A percentile compares a stretch with the other conserved stretches of the same genome.
phyloP scores from a whole-genome alignment of 2,888 invertebrate species.

The Cheilosia vernalis region DNA sequence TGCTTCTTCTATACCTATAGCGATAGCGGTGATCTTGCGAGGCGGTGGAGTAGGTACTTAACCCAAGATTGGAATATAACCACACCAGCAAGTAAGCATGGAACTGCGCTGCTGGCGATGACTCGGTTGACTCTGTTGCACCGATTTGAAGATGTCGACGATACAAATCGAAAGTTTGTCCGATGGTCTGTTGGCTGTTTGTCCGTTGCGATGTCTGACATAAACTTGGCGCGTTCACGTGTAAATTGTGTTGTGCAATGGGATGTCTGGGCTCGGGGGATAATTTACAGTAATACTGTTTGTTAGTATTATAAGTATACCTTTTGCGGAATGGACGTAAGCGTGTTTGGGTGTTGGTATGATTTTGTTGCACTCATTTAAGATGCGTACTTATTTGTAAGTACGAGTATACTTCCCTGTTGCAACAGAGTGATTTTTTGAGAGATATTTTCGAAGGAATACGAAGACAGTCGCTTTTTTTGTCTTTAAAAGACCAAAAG shows the following conservation, averaged over 20 bases:
- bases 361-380: too few relatives aligned
- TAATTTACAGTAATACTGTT: slow-evolving; percentile 29
- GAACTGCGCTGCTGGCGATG: slow-evolving; percentile 41
- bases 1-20: slow-evolving; percentile 15
- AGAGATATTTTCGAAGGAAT: too few relatives aligned
- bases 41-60: slow-evolving; percentile 38
- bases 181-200: slow-evolving; percentile 68
- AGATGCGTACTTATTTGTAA: too few relatives aligned
- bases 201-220: slow-evolving; percentile 61
- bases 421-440: too few relatives aligned
- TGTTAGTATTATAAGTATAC: too few relatives aligned
- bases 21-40: slow-evolving; percentile 2
- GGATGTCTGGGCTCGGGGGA: slow-evolving; percentile 33
- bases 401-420: too few relatives aligned
- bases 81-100: slow-evolving; percentile 21
- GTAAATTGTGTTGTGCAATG: slow-evolving; percentile 61
- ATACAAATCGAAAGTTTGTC: slow-evolving; percentile 72
- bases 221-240: slow-evolving; percentile 68
- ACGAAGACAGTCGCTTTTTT: too few relatives aligned
- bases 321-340: background rate
- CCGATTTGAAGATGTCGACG: slow-evolving; percentile 64
- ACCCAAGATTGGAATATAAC: slow-evolving; percentile 42
- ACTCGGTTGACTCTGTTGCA: slow-evolving; percentile 44
- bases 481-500: too few relatives aligned
- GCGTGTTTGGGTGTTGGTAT: background rate